These are phyloP conservation scores for Diuraphis noxia DNA, from an alignment of 1,140 invertebrate genomes.

Conservation along the genomic window DNA sequence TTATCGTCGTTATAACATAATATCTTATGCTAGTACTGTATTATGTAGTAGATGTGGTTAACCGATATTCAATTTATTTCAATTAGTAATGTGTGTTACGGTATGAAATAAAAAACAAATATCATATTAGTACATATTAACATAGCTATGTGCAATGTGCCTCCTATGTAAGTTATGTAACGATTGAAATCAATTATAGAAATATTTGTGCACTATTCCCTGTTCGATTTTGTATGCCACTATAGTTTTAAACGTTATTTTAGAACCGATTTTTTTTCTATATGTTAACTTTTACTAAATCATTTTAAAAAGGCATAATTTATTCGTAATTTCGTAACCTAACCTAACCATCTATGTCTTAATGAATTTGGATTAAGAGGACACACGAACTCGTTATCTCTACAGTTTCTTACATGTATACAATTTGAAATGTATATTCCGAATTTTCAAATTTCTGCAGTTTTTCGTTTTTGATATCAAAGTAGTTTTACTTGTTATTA, in stretches of 20 bases:
- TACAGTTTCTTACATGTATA: background rate
- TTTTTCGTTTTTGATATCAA: background rate
- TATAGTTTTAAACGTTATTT: background rate
- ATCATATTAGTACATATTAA: background rate
- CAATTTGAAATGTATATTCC: background rate
- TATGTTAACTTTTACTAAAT: background rate
- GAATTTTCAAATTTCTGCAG: background rate
- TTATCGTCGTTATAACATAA: background rate
- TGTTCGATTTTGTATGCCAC: background rate
- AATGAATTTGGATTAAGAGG: background rate
- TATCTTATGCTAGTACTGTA: background rate
- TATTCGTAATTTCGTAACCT: background rate
- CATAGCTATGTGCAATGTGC: background rate
- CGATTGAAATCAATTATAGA: background rate
- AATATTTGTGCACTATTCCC: background rate
- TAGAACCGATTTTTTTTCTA: background rate
- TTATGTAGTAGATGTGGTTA: background rate
- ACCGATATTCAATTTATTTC: conserved; percentile 50
- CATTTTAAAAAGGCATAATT: background rate
- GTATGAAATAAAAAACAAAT: conserved; percentile 8
- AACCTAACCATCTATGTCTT: background rate
- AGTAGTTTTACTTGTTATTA: background rate
- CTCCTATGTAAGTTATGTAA: background rate
- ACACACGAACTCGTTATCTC: background rate
- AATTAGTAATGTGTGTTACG: conserved; percentile 30